Evolutionary conservation across 2,888 invertebrate species (phyloP).

Genomic region (Gastrophysa polygoni): DNA sequence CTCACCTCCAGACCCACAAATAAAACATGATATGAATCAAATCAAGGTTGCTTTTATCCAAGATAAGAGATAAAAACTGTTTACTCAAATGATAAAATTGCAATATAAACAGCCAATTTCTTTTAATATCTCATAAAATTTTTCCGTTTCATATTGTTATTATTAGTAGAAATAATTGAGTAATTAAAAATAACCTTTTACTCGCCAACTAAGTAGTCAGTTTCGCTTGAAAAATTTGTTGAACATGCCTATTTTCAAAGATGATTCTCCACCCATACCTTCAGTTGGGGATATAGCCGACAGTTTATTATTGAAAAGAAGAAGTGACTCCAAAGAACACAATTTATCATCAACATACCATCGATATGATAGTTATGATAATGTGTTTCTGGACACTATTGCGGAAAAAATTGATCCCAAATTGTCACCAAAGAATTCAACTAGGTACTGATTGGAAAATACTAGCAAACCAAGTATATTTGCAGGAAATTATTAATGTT

Average conservation of each 20-base stretch:
- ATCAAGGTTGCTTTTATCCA: slow-evolving; percentile 17
- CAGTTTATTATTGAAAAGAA: slow-evolving; percentile 48
- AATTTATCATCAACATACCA: slow-evolving; percentile 38
- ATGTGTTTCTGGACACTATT: slow-evolving; percentile 35
- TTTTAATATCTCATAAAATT: slow-evolving; percentile 12
- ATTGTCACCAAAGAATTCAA: slow-evolving; percentile 17
- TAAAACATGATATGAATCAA: slow-evolving; percentile 13
- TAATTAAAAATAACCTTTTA: background rate
- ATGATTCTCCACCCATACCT: slow-evolving; percentile 51
- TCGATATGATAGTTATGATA: slow-evolving; percentile 45
- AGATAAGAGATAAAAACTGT: slow-evolving; percentile 28
- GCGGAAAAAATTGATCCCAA: slow-evolving; percentile 19
- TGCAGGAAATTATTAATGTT: background rate
- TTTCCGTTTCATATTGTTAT: slow-evolving; percentile 3
- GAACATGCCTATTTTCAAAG: slow-evolving; percentile 39
- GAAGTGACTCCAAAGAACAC: slow-evolving; percentile 46
- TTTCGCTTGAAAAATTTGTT: slow-evolving; percentile 1
- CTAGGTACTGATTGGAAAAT: slow-evolving; percentile 18
- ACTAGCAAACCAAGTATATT: background rate
- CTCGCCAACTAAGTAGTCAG: no score
- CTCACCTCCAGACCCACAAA: background rate
- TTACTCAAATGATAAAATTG: slow-evolving; percentile 21
- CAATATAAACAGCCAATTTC: slow-evolving; percentile 6
- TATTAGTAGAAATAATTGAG: background rate
- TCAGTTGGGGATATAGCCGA: slow-evolving; percentile 43